A percentile compares a stretch with the other conserved stretches of the same genome.
Conservation (phyloP, 2,797 vertebrate genomes). For the Enteromius thamalakanensis region DNA sequence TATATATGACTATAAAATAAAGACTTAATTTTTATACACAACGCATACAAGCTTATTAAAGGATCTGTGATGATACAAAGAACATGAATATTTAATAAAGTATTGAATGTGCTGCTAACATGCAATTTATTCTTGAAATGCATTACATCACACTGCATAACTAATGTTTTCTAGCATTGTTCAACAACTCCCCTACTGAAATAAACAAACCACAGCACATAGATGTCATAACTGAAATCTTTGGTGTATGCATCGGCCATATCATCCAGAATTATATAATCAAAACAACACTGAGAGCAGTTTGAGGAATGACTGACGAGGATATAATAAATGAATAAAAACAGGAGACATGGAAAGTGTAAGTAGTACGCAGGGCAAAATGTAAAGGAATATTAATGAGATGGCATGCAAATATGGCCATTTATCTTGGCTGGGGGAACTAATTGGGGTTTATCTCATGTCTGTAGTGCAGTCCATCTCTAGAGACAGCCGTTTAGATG, state of each 20-base stretch:
- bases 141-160: background rate
- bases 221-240: background rate
- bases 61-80: background rate
- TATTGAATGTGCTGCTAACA: background rate
- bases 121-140: background rate
- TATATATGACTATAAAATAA: background rate
- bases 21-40: background rate
- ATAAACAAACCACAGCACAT: background rate
- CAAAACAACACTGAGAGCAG: background rate
- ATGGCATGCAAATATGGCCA: constrained; percentile 69
- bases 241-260: background rate
- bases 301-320: background rate
- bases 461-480: constrained; percentile 68
- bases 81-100: background rate
- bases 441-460: constrained; percentile 71
- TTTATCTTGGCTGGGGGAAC: constrained; percentile 71
- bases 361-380: constrained; percentile 34
- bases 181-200: background rate
- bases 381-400: constrained; percentile 54
- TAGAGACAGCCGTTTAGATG: constrained; percentile 66
- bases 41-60: background rate
- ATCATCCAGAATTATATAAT: background rate
- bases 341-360: constrained; percentile 54
- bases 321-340: constrained; percentile 18
- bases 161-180: background rate